phyloP scores from a whole-genome alignment of 2,888 invertebrate species.

The Pheosia gnoma region DNA sequence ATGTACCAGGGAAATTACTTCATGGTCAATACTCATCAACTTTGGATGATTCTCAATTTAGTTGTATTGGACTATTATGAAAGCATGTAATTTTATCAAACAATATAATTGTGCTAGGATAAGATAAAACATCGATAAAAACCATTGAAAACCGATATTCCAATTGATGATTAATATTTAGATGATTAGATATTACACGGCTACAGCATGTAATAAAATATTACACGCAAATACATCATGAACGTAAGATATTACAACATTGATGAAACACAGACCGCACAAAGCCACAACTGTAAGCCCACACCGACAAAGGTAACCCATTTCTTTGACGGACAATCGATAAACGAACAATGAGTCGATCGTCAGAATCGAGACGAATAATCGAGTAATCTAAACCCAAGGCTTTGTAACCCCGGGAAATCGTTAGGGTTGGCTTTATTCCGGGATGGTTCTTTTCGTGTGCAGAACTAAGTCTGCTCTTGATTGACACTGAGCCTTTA shows the following conservation, averaged over 20 bases:
- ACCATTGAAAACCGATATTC: too few relatives aligned
- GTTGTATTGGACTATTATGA: too few relatives aligned
- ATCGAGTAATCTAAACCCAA: conserved; percentile 56
- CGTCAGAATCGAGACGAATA: conserved; percentile 55
- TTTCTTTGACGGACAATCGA: conserved; percentile 48
- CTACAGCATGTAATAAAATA: too few relatives aligned
- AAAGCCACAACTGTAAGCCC: conserved; percentile 23
- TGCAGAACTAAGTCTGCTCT: conserved; percentile 57
- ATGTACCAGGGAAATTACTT: background rate
- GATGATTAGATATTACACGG: too few relatives aligned
- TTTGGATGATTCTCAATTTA: too few relatives aligned
- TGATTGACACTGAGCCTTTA: conserved; percentile 69
- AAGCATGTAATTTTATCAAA: too few relatives aligned
- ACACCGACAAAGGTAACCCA: conserved; percentile 36
- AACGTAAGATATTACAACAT: conserved; percentile 3
- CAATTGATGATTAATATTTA: too few relatives aligned
- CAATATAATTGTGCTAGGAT: too few relatives aligned
- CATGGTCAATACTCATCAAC: too few relatives aligned
- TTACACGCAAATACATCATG: background rate
- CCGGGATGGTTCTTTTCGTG: conserved; percentile 46
- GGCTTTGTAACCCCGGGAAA: conserved; percentile 48
- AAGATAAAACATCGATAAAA: too few relatives aligned
- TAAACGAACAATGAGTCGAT: conserved; percentile 57
- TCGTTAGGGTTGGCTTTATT: conserved; percentile 57
- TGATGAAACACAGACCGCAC: conserved; percentile 25